Base-by-base conservation (phyloP, 1,140 invertebrate species). In the Phthorimaea operculella region DNA sequence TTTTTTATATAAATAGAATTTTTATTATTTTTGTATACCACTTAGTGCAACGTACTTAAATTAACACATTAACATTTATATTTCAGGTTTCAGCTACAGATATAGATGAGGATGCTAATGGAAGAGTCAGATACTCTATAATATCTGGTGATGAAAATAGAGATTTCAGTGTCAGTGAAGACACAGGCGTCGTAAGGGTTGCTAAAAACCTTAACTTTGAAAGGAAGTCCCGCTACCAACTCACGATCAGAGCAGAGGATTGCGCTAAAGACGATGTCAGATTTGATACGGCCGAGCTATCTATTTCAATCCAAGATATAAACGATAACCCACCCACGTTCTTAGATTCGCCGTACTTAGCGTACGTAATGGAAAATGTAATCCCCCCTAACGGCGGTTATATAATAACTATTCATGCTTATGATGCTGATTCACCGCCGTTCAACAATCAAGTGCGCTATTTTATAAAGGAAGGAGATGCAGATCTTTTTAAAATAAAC, bases 311-410 rank as follows among this genome's bases (percentile, higher is more conserved):
- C 4, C 89, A 92, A 18, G 97, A 99, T 84, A 93, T 98, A 63
- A 98, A 99, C 82, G 97, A 99, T 85, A 97, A 97, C 72, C 90
- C 94, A 7, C 97, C 97, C 1, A 92, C 94, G 0, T 98, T 99
- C 75, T 81, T 95, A 36, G 92, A 95, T 81, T 97, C 95, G 0
- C 95, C 95, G 0, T 98, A 98, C 76, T 78, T 95, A 55, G 94
- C 95, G 0, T 92, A 95, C 70, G 93, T 98, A n/a, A 93, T 95
- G 89, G 97, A 98, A 85, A 96, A 96, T 72, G 89, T 93, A 57
- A 89, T 95, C 33, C 92, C 92, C 16, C 91, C 92, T 0, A 90
- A 90, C 62, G 89, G 88, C 33, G 92, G 92, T 47, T 93, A 93
- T 72, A 90, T 97, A 47, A 89, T 93, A 42, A 91, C 92, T 60